Percentiles rank a stretch among this genome's conserved stretches.
Conservation (phyloP, 2,113 vertebrate species). For the Bufo bufo region DNA sequence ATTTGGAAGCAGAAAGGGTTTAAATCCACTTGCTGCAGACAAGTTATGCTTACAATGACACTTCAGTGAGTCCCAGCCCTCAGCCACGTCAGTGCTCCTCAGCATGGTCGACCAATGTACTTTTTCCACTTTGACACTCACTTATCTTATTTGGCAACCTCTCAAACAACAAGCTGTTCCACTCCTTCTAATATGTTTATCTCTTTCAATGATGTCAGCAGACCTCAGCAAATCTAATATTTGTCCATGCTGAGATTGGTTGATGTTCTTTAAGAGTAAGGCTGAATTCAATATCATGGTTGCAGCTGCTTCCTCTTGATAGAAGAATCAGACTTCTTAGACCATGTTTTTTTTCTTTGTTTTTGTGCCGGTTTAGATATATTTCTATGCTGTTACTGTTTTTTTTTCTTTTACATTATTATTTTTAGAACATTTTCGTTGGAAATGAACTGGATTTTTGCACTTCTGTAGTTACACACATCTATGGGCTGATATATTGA, state of each 20-base stretch:
- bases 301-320: slow-evolving; percentile 79
- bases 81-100: slow-evolving; percentile 54
- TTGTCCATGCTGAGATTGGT: slow-evolving; percentile 66
- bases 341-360: slow-evolving; percentile 40
- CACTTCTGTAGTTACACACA: background rate
- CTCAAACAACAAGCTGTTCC: slow-evolving; percentile 70
- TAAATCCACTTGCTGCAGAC: slow-evolving; percentile 72
- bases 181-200: slow-evolving; percentile 74
- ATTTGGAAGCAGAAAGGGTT: slow-evolving; percentile 62
- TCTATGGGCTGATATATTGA: background rate
- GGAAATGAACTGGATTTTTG: background rate
- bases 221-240: slow-evolving; percentile 77
- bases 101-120: slow-evolving; percentile 61
- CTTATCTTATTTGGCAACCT: slow-evolving; percentile 74
- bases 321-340: slow-evolving; percentile 62
- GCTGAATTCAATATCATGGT: slow-evolving; percentile 67
- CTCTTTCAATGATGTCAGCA: slow-evolving; percentile 72
- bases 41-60: slow-evolving; percentile 64
- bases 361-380: slow-evolving; percentile 38
- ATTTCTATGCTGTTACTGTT: slow-evolving; percentile 8
- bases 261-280: slow-evolving; percentile 72
- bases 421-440: slow-evolving; percentile 37
- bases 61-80: slow-evolving; percentile 62
- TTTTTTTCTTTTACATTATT: slow-evolving; percentile 7
- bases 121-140: slow-evolving; percentile 66